Conservation (phyloP, 2,113 vertebrate genomes). For the Cochlearius cochlearius region DNA sequence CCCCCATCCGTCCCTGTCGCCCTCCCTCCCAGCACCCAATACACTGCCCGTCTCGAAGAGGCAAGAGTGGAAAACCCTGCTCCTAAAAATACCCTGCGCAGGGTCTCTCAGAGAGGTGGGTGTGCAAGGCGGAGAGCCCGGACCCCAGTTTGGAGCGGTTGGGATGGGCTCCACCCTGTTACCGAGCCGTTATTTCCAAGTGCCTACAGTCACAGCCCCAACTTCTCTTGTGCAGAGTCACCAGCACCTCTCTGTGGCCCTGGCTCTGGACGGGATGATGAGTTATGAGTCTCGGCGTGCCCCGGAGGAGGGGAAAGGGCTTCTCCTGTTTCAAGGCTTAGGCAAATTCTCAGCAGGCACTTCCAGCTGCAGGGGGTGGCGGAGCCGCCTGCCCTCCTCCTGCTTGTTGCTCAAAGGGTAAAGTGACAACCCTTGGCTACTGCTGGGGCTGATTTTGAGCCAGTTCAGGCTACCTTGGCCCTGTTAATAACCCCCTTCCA, state of each 20-base stretch:
- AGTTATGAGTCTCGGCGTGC: neutral
- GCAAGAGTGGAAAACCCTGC: neutral
- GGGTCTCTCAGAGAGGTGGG: neutral
- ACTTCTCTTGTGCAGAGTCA: accelerated
- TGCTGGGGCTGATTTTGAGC: neutral
- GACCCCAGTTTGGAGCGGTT: neutral
- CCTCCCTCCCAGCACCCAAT: neutral
- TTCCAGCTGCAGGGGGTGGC: neutral
- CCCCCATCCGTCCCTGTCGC: too few species aligned
- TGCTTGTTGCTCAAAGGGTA: neutral
- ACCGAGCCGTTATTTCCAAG: neutral
- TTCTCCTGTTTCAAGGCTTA: neutral
- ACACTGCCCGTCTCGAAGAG: neutral
- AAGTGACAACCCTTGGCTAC: too few species aligned
- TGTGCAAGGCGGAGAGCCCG: neutral
- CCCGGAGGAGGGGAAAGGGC: neutral
- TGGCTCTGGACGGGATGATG: accelerated
- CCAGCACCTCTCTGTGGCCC: neutral
- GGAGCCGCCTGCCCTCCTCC: neutral
- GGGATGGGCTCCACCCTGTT: neutral
- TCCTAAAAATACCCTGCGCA: accelerated
- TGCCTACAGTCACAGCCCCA: neutral
- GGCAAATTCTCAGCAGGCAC: neutral
- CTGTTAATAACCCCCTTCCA: neutral
- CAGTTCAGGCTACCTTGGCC: neutral